These are phyloP conservation scores for Lota lota DNA, from an alignment of 2,113 vertebrate genomes.

Conservation along the genomic window DNA sequence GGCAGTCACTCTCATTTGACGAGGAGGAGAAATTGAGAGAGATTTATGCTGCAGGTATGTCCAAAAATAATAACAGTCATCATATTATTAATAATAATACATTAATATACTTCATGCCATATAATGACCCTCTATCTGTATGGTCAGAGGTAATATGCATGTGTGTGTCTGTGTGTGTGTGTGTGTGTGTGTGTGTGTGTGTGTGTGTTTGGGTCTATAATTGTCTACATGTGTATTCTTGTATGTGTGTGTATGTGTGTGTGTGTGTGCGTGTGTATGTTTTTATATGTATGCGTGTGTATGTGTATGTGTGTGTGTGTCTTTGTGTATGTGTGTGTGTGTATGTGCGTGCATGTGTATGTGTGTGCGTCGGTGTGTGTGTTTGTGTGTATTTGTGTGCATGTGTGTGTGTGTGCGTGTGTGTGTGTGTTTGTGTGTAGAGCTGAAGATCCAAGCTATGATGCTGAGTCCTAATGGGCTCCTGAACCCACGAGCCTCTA, in stretches of 20 bases:
- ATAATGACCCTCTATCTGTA: not conserved
- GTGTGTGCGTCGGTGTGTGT: not conserved
- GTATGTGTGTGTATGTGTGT: too few relatives aligned
- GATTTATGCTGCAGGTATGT: constrained; percentile 76
- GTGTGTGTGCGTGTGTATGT: not conserved
- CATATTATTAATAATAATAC: not conserved
- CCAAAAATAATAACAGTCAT: not conserved
- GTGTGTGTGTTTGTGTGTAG: constrained; percentile 53
- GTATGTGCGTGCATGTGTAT: too few relatives aligned
- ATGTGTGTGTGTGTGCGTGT: not conserved
- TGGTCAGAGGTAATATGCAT: too few relatives aligned
- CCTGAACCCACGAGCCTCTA: constrained; percentile 83
- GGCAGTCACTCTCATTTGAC: constrained; percentile 79
- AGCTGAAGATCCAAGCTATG: constrained; percentile 88
- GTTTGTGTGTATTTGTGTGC: constrained; percentile 13
- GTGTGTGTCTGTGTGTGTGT: too few relatives aligned
- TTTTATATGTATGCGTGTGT: not conserved
- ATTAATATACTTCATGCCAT: not conserved
- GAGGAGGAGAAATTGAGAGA: constrained; percentile 90
- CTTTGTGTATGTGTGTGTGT: too few relatives aligned
- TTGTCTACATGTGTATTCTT: too few relatives aligned
- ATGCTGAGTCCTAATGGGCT: constrained; percentile 89
- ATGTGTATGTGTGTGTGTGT: too few relatives aligned
- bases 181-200: too few relatives aligned
- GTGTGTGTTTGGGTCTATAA: too few relatives aligned